Conservation (phyloP, 92 coral and sea anemone species). For the Umimayanthus chanpuru region DNA sequence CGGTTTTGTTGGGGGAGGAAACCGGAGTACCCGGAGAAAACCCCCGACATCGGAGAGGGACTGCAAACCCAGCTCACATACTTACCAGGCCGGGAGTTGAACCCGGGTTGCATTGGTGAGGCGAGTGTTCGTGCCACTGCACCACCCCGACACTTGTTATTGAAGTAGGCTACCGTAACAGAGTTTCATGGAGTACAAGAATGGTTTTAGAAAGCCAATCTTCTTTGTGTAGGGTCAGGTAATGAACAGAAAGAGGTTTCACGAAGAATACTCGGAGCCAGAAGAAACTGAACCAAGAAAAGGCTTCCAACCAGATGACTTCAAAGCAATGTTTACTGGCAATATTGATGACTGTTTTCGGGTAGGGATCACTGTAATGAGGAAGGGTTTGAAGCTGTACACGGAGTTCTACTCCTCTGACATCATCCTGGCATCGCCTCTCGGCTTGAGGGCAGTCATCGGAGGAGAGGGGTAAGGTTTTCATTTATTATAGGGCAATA, state of each 20-base stretch:
- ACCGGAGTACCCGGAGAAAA: too few species aligned
- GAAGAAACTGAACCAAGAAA: constrained; percentile 50
- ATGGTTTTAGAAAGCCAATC: not conserved
- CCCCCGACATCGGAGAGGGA: too few species aligned
- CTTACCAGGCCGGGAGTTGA: too few species aligned
- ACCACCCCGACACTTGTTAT: too few species aligned
- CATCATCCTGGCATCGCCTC: constrained; percentile 90
- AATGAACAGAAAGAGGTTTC: constrained; percentile 91
- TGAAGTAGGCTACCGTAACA: too few species aligned
- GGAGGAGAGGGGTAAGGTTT: constrained; percentile 87
- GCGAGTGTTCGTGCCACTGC: too few species aligned
- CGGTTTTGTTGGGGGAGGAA: too few species aligned
- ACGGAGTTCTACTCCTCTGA: constrained; percentile 91
- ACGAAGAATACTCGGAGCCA: constrained; percentile 75
- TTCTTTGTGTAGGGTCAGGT: constrained; percentile 79
- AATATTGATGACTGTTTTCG: constrained; percentile 97
- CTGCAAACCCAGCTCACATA: too few species aligned
- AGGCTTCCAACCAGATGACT: constrained; percentile 70
- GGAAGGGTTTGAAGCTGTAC: constrained; percentile 78
- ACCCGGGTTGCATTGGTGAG: too few species aligned
- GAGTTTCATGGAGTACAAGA: not conserved
- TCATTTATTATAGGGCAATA: too few species aligned
- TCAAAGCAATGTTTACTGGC: constrained; percentile 91
- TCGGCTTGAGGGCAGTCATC: constrained; percentile 87
- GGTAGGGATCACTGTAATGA: constrained; percentile 79